Percentiles rank a stretch among this genome's conserved stretches.
phyloP scores from a whole-genome alignment of 2,797 vertebrate genomes.

The Trematocara caparti region DNA sequence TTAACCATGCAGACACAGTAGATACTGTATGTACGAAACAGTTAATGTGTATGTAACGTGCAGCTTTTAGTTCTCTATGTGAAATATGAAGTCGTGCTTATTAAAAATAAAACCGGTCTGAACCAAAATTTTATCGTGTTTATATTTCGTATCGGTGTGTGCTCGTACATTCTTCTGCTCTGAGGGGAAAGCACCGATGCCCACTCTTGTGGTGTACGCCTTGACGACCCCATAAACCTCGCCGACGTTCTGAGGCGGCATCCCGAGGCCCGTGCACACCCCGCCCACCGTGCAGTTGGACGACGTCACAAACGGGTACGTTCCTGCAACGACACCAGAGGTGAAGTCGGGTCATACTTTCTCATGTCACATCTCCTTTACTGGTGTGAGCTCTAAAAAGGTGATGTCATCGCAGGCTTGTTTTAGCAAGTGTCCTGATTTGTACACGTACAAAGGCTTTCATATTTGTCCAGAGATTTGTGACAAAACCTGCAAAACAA shows the following conservation, averaged over 20 bases:
- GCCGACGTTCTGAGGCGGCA: slow-evolving; percentile 93
- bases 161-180: slow-evolving; percentile 90
- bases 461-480: background rate
- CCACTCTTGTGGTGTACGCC: slow-evolving; percentile 95
- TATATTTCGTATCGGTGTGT: background rate
- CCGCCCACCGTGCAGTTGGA: slow-evolving; percentile 98
- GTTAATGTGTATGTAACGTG: background rate
- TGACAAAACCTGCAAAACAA: background rate
- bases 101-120: background rate
- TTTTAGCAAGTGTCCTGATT: background rate
- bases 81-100: background rate
- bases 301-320: slow-evolving; percentile 97
- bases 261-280: slow-evolving; percentile 94
- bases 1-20: background rate
- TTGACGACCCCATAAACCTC: slow-evolving; percentile 96
- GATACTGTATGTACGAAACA: background rate
- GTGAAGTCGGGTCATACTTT: background rate
- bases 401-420: background rate
- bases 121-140: background rate
- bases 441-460: background rate
- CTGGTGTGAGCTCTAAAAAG: background rate
- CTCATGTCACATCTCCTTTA: background rate
- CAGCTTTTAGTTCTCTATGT: background rate
- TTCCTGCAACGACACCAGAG: slow-evolving; percentile 75
- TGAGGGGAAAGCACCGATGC: slow-evolving; percentile 95